Conservation (phyloP, 1,140 invertebrate genomes). For the Nilaparvata lugens region DNA sequence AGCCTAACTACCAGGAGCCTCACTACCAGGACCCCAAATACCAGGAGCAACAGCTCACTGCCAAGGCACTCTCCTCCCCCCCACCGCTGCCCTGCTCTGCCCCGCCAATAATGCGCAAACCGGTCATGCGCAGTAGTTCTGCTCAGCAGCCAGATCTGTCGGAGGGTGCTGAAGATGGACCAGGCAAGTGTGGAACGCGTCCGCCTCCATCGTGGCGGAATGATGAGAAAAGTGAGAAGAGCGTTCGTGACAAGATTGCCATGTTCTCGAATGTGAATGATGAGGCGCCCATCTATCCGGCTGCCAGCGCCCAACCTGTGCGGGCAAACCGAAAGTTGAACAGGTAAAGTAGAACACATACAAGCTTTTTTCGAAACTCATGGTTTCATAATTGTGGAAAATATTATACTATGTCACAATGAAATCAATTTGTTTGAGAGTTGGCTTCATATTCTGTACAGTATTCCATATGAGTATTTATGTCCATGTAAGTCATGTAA, state of each 20-base stretch:
- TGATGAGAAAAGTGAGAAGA: constrained; percentile 65
- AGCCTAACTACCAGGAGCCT: constrained; percentile 33
- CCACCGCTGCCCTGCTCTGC: constrained; percentile 1
- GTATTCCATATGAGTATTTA: no score
- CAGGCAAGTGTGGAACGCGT: background rate
- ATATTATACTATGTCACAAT: no score
- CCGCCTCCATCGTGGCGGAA: constrained; percentile 39
- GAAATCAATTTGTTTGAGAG: no score
- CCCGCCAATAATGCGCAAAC: constrained; percentile 13
- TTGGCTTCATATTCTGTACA: no score
- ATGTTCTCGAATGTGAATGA: constrained; percentile 59
- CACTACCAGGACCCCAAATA: constrained; percentile 4
- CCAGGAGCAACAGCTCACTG: background rate
- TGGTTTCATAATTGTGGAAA: no score
- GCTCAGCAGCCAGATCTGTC: constrained; percentile 4
- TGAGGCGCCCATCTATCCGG: constrained; percentile 31
- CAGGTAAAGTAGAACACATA: no score
- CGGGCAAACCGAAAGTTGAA: constrained; percentile 11
- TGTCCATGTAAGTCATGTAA: no score
- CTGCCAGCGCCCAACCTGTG: constrained; percentile 14
- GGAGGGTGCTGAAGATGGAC: constrained; percentile 8
- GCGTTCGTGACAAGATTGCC: constrained; percentile 77
- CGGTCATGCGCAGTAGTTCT: constrained; percentile 13
- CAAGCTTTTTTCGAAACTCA: no score
- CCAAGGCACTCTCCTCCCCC: no score